These are phyloP conservation scores for Charaxes varanes DNA, from an alignment of 1,140 invertebrate species.

Conservation along the genomic window DNA sequence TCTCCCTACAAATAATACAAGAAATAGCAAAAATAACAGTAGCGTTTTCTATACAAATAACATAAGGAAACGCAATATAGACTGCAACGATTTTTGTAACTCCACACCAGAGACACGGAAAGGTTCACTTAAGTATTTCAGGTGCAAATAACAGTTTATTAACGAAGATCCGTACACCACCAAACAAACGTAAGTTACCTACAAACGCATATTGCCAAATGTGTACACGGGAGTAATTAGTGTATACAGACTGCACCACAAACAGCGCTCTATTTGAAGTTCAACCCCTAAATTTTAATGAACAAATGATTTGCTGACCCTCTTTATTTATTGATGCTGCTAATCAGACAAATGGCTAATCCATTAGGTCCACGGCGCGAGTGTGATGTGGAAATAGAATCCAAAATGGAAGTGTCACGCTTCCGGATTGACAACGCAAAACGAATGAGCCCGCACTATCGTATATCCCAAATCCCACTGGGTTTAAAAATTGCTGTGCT, in stretches of 20 bases:
- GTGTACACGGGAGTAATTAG: slow-evolving; percentile 39
- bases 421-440: slow-evolving; percentile 25
- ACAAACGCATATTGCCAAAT: too few species aligned
- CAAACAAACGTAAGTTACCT: too few species aligned
- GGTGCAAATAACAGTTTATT: too few species aligned
- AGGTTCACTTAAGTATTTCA: too few species aligned
- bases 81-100: too few species aligned
- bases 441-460: slow-evolving; percentile 16
- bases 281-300: slow-evolving; percentile 57
- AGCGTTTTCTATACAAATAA: too few species aligned
- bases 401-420: slow-evolving; percentile 43
- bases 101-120: too few species aligned
- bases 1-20: too few species aligned
- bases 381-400: slow-evolving; percentile 45
- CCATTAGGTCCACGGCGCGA: slow-evolving; percentile 55
- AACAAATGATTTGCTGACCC: slow-evolving; percentile 56
- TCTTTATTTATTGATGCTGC: slow-evolving; percentile 67
- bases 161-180: too few species aligned
- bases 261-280: slow-evolving; percentile 25
- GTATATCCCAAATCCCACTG: slow-evolving; percentile 14
- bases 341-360: slow-evolving; percentile 71
- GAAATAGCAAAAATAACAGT: too few species aligned
- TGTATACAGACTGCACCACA: slow-evolving; percentile 30
- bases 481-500: slow-evolving; percentile 8
- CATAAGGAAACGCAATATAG: too few species aligned